These are phyloP conservation scores for Mareca strepera DNA, from an alignment of 2,797 vertebrate species.

Conservation along the genomic window DNA sequence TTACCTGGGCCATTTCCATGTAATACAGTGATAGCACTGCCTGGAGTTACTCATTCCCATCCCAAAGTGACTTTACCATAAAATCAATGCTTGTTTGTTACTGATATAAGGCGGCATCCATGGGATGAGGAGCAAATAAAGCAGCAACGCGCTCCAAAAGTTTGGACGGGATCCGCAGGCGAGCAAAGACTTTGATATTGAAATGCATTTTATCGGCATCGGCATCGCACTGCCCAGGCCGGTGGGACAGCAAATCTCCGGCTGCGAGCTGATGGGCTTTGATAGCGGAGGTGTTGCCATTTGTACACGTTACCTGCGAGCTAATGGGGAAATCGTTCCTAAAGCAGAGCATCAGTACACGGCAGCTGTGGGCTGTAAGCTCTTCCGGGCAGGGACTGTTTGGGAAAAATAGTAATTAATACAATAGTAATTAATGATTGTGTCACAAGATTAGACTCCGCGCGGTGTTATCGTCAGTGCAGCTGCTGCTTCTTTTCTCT, in stretches of 20 bases:
- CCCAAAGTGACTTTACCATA: conserved; percentile 97
- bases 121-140: conserved; percentile 73
- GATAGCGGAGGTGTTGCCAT: conserved; percentile 21
- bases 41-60: conserved; percentile 95
- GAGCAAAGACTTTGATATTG: conserved; percentile 39
- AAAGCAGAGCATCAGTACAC: background rate
- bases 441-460: conserved; percentile 51
- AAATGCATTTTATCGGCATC: conserved; percentile 24
- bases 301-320: conserved; percentile 39
- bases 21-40: conserved; percentile 97
- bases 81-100: conserved; percentile 95
- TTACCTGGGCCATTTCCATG: conserved; percentile 96
- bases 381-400: conserved; percentile 49
- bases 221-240: background rate
- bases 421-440: conserved; percentile 63
- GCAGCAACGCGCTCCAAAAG: conserved; percentile 43
- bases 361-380: conserved; percentile 42
- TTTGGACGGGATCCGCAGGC: background rate
- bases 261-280: background rate
- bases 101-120: conserved; percentile 86
- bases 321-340: background rate
- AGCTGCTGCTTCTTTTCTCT: conserved; percentile 56
- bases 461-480: conserved; percentile 43
- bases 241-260: conserved; percentile 18
- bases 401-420: conserved; percentile 61